Conservation (phyloP, 2,888 invertebrate species). For the Hydraecia micacea region DNA sequence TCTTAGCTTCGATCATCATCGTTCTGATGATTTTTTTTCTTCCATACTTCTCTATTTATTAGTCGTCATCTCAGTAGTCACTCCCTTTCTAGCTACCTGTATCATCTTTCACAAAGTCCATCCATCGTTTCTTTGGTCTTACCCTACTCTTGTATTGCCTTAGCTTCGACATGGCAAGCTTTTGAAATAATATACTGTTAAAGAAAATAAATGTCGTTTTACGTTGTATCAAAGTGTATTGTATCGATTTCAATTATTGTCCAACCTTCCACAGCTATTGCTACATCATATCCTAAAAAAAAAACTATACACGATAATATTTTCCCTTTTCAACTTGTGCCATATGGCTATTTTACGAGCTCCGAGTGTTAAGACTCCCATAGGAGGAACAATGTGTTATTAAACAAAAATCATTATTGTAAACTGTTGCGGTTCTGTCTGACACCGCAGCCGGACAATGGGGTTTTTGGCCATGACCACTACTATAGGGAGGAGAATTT, state of each 20-base stretch:
- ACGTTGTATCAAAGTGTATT: conserved; percentile 1
- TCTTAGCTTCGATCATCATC: not conserved
- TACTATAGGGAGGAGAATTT: conserved; percentile 48
- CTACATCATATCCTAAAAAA: not conserved
- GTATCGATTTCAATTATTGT: not conserved
- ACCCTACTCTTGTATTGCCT: not conserved
- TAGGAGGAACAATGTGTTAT: conserved; percentile 86
- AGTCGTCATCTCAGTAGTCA: not conserved
- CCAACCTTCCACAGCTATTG: not conserved
- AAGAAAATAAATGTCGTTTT: not conserved
- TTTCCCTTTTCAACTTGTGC: conserved; percentile 53
- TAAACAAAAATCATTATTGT: conserved; percentile 83
- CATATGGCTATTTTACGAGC: conserved; percentile 74
- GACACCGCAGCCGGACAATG: conserved; percentile 67
- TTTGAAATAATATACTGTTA: not conserved
- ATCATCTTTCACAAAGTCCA: not conserved
- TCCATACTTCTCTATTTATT: not conserved
- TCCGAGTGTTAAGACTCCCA: conserved; percentile 71
- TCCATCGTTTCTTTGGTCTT: not conserved
- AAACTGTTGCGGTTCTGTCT: conserved; percentile 72
- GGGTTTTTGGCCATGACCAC: conserved; percentile 61
- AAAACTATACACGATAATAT: not conserved
- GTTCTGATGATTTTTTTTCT: not conserved
- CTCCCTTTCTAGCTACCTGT: not conserved
- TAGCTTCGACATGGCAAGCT: not conserved